Evolutionary conservation across 2,888 invertebrate species (phyloP).

Genomic region (Amphipyra tragopoginis): DNA sequence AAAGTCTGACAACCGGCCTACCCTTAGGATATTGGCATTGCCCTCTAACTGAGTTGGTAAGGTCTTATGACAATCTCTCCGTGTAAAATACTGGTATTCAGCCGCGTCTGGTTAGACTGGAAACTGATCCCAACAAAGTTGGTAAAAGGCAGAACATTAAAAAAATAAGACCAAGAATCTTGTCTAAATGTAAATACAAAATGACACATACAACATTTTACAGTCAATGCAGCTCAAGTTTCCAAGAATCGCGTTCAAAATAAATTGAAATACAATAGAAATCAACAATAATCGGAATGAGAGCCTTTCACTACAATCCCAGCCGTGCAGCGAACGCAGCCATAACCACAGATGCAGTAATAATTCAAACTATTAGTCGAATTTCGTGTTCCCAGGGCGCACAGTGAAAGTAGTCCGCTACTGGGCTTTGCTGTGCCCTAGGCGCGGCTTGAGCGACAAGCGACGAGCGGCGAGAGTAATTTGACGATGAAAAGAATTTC

Average conservation of each 20-base stretch:
- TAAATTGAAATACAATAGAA: conserved; percentile 62
- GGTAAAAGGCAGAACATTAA: too few relatives aligned
- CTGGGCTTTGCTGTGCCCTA: conserved; percentile 80
- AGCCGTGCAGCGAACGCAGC: conserved; percentile 61
- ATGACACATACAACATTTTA: background rate
- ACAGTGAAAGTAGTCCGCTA: conserved; percentile 87
- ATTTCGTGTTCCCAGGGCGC: conserved; percentile 83
- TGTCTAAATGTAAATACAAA: conserved; percentile 10
- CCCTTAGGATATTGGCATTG: too few relatives aligned
- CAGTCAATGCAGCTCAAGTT: conserved; percentile 10
- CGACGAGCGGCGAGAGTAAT: conserved; percentile 28
- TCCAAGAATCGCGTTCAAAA: conserved; percentile 26
- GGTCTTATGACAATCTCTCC: too few relatives aligned
- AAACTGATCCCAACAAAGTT: too few relatives aligned
- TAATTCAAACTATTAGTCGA: conserved; percentile 89
- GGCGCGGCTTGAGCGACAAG: conserved; percentile 53
- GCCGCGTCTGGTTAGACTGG: too few relatives aligned
- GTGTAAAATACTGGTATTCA: too few relatives aligned
- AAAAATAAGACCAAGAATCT: too few relatives aligned
- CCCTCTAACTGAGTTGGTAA: too few relatives aligned
- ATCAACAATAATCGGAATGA: conserved; percentile 55
- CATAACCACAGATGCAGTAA: conserved; percentile 69
- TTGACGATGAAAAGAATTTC: background rate
- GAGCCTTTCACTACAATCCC: conserved; percentile 72
- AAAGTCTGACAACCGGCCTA: too few relatives aligned